These are phyloP conservation scores for Parascotia fuliginaria DNA, from an alignment of 2,888 invertebrate species.

Conservation along the genomic window DNA sequence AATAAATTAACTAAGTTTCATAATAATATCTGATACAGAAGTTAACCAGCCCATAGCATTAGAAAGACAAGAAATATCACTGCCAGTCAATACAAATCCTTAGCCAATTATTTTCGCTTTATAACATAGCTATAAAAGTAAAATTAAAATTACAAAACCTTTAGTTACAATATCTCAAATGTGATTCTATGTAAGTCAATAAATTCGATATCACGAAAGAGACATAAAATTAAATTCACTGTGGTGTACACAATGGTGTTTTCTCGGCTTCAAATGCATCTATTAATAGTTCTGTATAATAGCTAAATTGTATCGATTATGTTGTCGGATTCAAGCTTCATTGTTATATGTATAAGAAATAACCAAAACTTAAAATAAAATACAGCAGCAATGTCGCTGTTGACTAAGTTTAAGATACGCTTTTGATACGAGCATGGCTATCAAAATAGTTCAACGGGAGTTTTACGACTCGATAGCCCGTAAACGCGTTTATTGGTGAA, in stretches of 20 bases:
- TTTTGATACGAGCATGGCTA: neutral
- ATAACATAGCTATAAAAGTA: neutral
- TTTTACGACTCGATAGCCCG: constrained; percentile 2
- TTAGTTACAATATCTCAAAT: neutral
- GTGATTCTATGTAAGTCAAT: constrained; percentile 13
- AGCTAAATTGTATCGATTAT: neutral
- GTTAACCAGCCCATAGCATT: no score
- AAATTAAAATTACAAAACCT: neutral
- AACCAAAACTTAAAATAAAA: neutral
- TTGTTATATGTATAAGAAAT: no score
- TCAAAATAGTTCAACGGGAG: neutral
- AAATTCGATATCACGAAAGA: constrained; percentile 31
- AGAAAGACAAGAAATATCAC: neutral
- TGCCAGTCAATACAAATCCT: neutral
- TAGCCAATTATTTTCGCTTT: neutral
- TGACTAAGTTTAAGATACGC: neutral
- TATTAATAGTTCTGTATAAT: constrained; percentile 3
- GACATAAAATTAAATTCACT: constrained; percentile 22
- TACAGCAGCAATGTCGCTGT: neutral
- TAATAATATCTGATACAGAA: no score
- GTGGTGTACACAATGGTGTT: neutral
- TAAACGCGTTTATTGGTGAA: constrained; percentile 1
- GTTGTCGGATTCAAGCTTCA: no score
- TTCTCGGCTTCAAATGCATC: neutral
- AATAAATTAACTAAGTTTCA: no score